Evolutionary conservation across 2,113 vertebrate genomes (phyloP).

Genomic region (Prinia subflava): DNA sequence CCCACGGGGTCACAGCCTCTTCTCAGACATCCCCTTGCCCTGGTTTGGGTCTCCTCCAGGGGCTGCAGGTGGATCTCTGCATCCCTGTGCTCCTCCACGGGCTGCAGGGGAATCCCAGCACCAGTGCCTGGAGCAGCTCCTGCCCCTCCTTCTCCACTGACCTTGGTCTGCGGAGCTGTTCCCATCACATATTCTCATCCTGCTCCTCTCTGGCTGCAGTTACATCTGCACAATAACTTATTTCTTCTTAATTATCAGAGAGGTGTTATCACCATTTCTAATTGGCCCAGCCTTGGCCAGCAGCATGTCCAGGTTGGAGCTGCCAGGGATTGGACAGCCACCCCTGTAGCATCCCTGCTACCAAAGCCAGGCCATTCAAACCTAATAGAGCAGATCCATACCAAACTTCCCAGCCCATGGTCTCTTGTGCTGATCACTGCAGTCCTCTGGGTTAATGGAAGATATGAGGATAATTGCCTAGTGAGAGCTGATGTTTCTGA

Average conservation of each 20-base stretch:
- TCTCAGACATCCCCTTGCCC: background rate
- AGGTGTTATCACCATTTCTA: background rate
- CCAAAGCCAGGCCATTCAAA: background rate
- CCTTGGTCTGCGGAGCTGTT: background rate
- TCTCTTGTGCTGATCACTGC: background rate
- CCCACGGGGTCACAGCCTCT: background rate
- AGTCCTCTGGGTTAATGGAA: background rate
- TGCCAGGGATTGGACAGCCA: background rate
- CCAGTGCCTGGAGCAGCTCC: background rate
- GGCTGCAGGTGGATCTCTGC: background rate
- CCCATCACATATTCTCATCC: background rate
- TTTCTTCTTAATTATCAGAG: background rate
- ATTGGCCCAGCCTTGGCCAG: background rate
- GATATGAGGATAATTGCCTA: background rate
- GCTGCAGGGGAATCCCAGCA: background rate
- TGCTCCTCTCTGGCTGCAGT: background rate
- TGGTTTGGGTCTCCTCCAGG: background rate
- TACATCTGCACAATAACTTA: background rate
- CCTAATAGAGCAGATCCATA: background rate
- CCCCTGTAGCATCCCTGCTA: background rate
- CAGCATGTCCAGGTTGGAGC: background rate
- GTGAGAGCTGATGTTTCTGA: background rate
- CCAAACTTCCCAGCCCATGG: background rate
- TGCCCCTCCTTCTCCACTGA: background rate
- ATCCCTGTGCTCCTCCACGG: background rate